Base-by-base conservation (phyloP, 2,888 invertebrate species). In the Candidula unifasciata region DNA sequence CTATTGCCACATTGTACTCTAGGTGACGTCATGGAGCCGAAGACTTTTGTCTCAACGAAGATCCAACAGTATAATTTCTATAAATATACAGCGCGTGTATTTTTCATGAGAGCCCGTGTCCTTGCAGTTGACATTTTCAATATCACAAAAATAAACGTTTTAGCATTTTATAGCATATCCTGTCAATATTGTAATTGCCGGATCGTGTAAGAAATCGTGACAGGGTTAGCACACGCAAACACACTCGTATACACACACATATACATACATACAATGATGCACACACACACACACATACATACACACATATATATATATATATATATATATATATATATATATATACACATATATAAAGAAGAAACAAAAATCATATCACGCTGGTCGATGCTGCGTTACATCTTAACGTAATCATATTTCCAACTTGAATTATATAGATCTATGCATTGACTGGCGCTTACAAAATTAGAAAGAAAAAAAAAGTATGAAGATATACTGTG, bases 231-330 rank as follows among this genome's bases (percentile, higher is more conserved):
- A 78, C 78, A 44, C 57, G 30, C 78, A 57, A 57, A 54, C 78
- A 57, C 78, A 60, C 78, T n/a, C 78, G 57, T 33, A 24, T 3
- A 80, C 66, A 66, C 35, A 37, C 74, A 74, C 52, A 64, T 27
- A 16, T 64, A 64, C 64, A 64, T 27, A 16, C 44, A 74, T 10
- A 37, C 18, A n/a, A n/a, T n/a, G n/a, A 21, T 60, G 21, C 21
- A 13, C 21, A 13, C 21, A 13, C 21, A 13, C 21, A 13, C 21
- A 60, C 21, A 13, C 21, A 6, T 60, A 6, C 21, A 6, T 60
- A 0, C 2, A 6, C 21, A 13, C 21, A 0, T 60, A 13, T 60
- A 6, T 60, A 13, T 60, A 6, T 60, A 13, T 60, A 6, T 60
- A 13, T 60, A 6, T 60, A 13, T 60, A 6, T 60, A 13, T 60